phyloP scores from a whole-genome alignment of 2,888 invertebrate species.

The Drosophila imparisetae region DNA sequence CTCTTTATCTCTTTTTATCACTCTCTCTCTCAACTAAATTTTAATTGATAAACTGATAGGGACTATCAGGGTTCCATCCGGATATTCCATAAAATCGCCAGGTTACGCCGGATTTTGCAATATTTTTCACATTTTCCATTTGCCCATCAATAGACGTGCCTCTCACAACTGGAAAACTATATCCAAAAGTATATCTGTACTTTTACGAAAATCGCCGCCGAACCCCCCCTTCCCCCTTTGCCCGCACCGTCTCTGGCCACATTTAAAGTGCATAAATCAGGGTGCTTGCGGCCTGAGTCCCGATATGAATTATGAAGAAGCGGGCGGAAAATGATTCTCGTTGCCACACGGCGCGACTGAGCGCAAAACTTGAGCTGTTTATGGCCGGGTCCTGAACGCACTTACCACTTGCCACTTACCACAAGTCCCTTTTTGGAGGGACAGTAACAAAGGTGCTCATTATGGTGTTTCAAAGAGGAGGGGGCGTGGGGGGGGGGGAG shows the following conservation, averaged over 20 bases:
- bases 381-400: slow-evolving; percentile 56
- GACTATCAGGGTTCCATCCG: too few species aligned
- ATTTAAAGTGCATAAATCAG: slow-evolving; percentile 19
- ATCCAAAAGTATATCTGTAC: neutral
- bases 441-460: slow-evolving; percentile 51
- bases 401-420: slow-evolving; percentile 57
- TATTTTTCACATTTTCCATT: too few species aligned
- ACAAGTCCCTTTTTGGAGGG: slow-evolving; percentile 21
- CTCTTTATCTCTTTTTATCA: too few species aligned
- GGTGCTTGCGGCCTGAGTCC: slow-evolving; percentile 9
- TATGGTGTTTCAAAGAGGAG: neutral
- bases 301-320: slow-evolving; percentile 16
- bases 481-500: slow-evolving; percentile 2
- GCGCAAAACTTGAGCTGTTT: slow-evolving; percentile 53
- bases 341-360: slow-evolving; percentile 11
- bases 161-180: neutral
- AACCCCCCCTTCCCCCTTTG: neutral
- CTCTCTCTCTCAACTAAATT: too few species aligned
- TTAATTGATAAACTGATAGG: too few species aligned
- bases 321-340: slow-evolving; percentile 17
- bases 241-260: neutral
- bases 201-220: neutral
- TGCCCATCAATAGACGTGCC: neutral
- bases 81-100: too few species aligned
- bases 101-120: too few species aligned